These are phyloP conservation scores for Dendroctonus valens DNA, from an alignment of 1,140 invertebrate genomes.

Conservation along the genomic window DNA sequence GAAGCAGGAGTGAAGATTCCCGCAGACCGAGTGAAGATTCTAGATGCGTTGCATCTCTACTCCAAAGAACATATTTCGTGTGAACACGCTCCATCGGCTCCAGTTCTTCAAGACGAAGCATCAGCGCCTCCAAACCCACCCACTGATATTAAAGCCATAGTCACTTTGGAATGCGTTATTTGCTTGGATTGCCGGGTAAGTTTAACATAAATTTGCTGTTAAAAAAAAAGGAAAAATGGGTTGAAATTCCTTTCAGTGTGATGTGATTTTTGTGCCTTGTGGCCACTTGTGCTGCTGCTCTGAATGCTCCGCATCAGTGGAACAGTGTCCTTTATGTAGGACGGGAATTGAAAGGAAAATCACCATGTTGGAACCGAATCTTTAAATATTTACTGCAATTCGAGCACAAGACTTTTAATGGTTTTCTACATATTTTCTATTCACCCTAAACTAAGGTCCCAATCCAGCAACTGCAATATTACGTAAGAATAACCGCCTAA, in stretches of 20 bases:
- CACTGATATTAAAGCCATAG: conserved; percentile 37
- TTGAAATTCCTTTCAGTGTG: conserved; percentile 59
- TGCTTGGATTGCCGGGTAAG: conserved; percentile 71
- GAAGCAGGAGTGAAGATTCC: conserved; percentile 60
- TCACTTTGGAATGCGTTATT: conserved; percentile 71
- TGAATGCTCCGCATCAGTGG: conserved; percentile 60
- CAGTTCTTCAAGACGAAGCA: conserved; percentile 44
- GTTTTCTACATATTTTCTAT: too few species aligned
- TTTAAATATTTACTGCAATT: too few species aligned
- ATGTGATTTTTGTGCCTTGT: conserved; percentile 79
- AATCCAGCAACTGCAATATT: too few species aligned
- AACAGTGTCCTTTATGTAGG: conserved; percentile 77
- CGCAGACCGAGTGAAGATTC: conserved; percentile 59
- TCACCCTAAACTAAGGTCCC: too few species aligned
- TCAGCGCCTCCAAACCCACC: conserved; percentile 54
- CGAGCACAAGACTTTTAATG: too few species aligned
- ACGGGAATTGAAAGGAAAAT: conserved; percentile 65
- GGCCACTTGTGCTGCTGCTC: conserved; percentile 81
- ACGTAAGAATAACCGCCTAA: too few species aligned
- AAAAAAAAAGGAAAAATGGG: too few species aligned
- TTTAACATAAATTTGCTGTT: too few species aligned
- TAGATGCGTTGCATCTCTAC: conserved; percentile 61
- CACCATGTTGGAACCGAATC: too few species aligned
- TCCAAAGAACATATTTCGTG: conserved; percentile 45
- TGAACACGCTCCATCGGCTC: conserved; percentile 10